Evolutionary conservation across 1,140 invertebrate genomes (phyloP).

Genomic region (Bradynema listronoti): DNA sequence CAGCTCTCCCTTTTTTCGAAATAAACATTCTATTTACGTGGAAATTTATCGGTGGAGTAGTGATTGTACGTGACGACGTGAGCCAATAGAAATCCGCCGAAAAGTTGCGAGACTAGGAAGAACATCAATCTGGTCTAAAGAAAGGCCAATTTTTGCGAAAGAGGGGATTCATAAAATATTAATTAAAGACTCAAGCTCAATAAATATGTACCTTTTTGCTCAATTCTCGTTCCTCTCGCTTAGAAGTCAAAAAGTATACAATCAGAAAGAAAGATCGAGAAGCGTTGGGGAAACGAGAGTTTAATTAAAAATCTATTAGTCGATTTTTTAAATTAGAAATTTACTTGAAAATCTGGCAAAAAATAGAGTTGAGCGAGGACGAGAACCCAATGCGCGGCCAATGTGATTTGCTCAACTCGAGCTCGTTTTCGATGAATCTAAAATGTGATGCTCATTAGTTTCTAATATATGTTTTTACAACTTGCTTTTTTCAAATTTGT

Average conservation of each 20-base stretch:
- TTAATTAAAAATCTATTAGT: too few species aligned
- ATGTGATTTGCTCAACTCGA: conserved; percentile 38
- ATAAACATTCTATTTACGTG: conserved; percentile 36
- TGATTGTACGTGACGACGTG: conserved; percentile 58
- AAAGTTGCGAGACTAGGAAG: conserved; percentile 48
- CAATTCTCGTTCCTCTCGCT: too few species aligned
- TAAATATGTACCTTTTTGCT: too few species aligned
- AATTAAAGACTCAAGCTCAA: neutral
- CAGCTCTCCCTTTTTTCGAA: neutral
- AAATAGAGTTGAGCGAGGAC: conserved; percentile 47
- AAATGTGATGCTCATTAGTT: conserved; percentile 14
- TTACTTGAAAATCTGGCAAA: conserved; percentile 43
- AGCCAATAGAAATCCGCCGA: conserved; percentile 50
- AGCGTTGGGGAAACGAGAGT: too few species aligned
- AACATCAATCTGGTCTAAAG: conserved; percentile 37
- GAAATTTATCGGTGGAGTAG: conserved; percentile 56
- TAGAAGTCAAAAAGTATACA: too few species aligned
- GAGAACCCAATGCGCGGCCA: conserved; percentile 47
- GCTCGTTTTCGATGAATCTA: conserved; percentile 40
- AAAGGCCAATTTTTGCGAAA: neutral
- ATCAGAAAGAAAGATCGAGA: too few species aligned
- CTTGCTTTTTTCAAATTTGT: neutral
- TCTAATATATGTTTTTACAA: conserved; percentile 1
- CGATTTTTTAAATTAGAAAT: neutral
- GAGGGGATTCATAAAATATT: too few species aligned